Evolutionary conservation across 2,888 invertebrate species (phyloP).

Genomic region (Cistogaster globosa): DNA sequence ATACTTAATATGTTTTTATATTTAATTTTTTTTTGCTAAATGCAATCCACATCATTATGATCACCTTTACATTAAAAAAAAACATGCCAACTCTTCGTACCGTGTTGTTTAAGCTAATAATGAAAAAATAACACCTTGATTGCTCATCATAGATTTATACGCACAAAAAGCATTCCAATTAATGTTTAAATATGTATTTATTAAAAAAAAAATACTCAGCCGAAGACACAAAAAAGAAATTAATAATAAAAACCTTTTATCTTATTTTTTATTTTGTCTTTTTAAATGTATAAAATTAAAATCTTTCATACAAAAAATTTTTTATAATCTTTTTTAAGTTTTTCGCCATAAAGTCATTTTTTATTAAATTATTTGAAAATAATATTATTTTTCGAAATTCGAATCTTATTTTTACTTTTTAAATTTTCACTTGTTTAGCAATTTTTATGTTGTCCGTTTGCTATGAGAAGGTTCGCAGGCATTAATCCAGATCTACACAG

Average conservation of each 20-base stretch:
- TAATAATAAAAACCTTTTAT: constrained; percentile 46
- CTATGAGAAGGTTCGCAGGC: too few species aligned
- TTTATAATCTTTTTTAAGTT: too few species aligned
- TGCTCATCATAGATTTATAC: constrained; percentile 10
- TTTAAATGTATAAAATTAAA: too few species aligned
- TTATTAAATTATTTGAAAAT: too few species aligned
- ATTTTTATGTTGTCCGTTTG: too few species aligned
- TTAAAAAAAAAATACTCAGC: constrained; percentile 35
- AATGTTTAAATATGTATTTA: constrained; percentile 52
- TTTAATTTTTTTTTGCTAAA: neutral
- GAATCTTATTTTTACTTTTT: too few species aligned
- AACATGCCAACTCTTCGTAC: constrained; percentile 44
- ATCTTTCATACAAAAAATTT: too few species aligned
- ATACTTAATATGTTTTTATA: neutral
- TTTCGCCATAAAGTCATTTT: too few species aligned
- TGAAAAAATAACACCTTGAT: constrained; percentile 2
- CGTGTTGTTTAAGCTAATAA: constrained; percentile 19
- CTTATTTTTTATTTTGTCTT: neutral
- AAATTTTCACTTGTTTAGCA: too few species aligned
- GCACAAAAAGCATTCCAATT: constrained; percentile 63
- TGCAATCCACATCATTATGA: constrained; percentile 30
- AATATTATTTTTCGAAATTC: too few species aligned
- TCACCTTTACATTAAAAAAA: constrained; percentile 9
- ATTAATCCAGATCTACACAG: too few species aligned
- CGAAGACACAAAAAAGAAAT: constrained; percentile 6